Evolutionary conservation across 2,888 invertebrate genomes (phyloP), one percentile per base, ranked within the genome.

Genomic region (Machimus rusticus): DNA sequence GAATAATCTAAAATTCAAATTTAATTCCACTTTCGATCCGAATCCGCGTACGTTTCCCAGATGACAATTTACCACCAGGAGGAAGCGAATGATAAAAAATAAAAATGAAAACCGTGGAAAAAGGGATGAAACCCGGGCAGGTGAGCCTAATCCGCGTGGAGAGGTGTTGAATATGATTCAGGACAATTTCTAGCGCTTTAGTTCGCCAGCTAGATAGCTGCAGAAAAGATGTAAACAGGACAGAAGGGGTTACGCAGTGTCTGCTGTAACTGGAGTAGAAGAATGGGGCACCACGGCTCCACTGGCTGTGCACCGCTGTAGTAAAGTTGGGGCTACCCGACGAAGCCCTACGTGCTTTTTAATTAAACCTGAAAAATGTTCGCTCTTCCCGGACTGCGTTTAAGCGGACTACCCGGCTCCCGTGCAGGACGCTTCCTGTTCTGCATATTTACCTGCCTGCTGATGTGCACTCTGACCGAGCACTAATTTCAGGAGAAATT

Each of bases 341-440:
- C 51, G 81, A 14, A 23, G 28, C 9, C 12, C 66, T 81, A 23
- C 55, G 81, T 81, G 55, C 81, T 55, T 81, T 81, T 81, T 81
- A 81, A 81, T 81, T 81, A 81, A 81, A 81, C 81, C 55, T 81
- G 31, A 81, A 81, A 81, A 81, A 81, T 81, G 34, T 81, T 46
- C 43, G 3, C 51, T 31, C 31, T 23, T 51, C 51, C 46, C 28
- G 12, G 34, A 31, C 34, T 28, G 76, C n/a, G 76, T 34, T 76
- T 37, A 57, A 37, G 34, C 37, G 34, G 4, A 76, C 34, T 8
- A 34, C 3, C 5, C 5, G 39, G 12, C 34, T 28, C 14, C 12
- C 76, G 5, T 39, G 34, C 37, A n/a, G 34, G 16, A 37, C 14
- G n/a, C 9, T 76, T 37, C 76, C 28, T 51, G 51, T 51, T 81